Evolutionary conservation across 1,140 invertebrate genomes (phyloP), one percentile per base, ranked within the genome.

Genomic region (Zeugodacus cucurbitae): DNA sequence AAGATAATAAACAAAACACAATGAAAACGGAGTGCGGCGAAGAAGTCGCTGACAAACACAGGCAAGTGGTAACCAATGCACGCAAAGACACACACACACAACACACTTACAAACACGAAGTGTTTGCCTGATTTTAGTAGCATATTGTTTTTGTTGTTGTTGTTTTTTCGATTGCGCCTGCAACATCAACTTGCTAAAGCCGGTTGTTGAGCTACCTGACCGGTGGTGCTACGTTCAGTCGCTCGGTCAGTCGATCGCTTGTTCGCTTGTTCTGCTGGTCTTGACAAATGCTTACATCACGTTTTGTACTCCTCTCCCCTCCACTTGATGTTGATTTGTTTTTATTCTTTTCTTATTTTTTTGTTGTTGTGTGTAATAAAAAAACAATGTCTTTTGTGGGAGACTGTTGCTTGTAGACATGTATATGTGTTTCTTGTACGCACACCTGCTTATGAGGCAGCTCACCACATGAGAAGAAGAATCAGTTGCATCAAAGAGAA

Each of bases 201-300:
- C 74, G 74, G 74, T 82, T 82, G 41, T 48, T 82, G 7, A 48
- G 41, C n/a, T 48, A 48, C 74, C 74, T 82, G 74, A 7, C n/a
- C 34, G 41, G 20, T 34, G 14, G 32, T 64, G 3, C 8, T 70
- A 11, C 32, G 64, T n/a, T 20, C 26, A 10, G 26, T 32, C 26
- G 37, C 34, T 17, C 70, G 37, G 37, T 78, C 70, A 44, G 41
- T 26, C 74, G 74, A 48, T 82, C 41, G 74, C 20, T 29, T 26
- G 62, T 44, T 78, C 37, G 41, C n/a, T 82, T 48, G 41, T 82
- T 48, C 37, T 74, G 70, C 22, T 74, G 48, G 17, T 82, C 37
- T 82, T 48, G 74, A 82, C 74, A 82, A 82, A 82, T 82, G 74
- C 74, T 82, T 82, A 82, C 44, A 82, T 82, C 74, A 82, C 74